These are phyloP conservation scores for Heteropelma amictum DNA, from an alignment of 2,888 invertebrate species.

Conservation along the genomic window DNA sequence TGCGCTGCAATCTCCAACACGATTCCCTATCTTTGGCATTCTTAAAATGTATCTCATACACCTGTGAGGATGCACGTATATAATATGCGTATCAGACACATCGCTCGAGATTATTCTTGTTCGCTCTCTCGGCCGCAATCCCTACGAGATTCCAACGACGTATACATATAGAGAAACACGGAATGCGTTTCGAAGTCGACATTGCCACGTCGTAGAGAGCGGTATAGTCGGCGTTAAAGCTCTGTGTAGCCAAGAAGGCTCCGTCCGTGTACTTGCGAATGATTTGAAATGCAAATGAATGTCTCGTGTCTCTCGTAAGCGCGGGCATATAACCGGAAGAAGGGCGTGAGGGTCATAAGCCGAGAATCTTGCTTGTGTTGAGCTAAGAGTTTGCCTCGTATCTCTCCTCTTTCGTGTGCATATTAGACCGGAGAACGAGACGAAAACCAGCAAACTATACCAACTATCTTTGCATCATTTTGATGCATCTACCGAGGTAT, in stretches of 20 bases:
- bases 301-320: slow-evolving; percentile 62
- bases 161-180: slow-evolving; percentile 34
- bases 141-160: slow-evolving; percentile 31
- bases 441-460: slow-evolving; percentile 17
- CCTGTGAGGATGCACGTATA: too few species aligned
- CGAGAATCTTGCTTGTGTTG: slow-evolving; percentile 20
- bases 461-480: slow-evolving; percentile 22
- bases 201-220: slow-evolving; percentile 25
- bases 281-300: slow-evolving; percentile 72
- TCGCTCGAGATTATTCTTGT: neutral
- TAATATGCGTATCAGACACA: neutral
- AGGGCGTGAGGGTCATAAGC: slow-evolving; percentile 39
- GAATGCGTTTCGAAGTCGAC: slow-evolving; percentile 39
- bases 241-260: slow-evolving; percentile 37
- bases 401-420: slow-evolving; percentile 7
- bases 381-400: slow-evolving; percentile 7
- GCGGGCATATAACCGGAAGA: slow-evolving; percentile 32
- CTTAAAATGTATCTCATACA: neutral
- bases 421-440: slow-evolving; percentile 11
- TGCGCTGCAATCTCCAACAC: too few species aligned
- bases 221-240: slow-evolving; percentile 33
- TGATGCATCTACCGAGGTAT: slow-evolving; percentile 12
- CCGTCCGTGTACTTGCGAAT: slow-evolving; percentile 54
- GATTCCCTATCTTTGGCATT: too few species aligned
- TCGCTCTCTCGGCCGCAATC: slow-evolving; percentile 42